A percentile compares a stretch with the other conserved stretches of the same genome.
Evolutionary conservation across 2,888 invertebrate species (phyloP).

Genomic region (Drosophila suboccidentalis): DNA sequence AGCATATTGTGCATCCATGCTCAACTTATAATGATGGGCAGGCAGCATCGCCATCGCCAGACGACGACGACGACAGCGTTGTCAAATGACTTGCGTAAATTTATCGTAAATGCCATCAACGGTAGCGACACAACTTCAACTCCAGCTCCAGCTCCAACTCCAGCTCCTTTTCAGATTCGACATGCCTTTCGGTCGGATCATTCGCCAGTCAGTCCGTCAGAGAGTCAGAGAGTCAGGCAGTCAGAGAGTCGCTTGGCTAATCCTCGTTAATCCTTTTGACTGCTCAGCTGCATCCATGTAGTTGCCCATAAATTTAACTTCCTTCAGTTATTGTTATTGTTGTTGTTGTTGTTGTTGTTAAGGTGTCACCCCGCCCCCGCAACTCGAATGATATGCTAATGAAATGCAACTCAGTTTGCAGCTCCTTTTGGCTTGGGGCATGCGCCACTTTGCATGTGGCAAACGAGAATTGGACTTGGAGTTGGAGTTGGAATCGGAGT

Average conservation of each 20-base stretch:
- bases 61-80: slow-evolving; percentile 52
- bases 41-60: slow-evolving; percentile 34
- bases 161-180: slow-evolving; percentile 46
- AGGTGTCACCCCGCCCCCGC: slow-evolving; percentile 40
- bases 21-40: slow-evolving; percentile 71
- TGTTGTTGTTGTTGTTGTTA: slow-evolving; percentile 33
- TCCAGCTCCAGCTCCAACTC: slow-evolving; percentile 7
- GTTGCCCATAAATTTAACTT: slow-evolving; percentile 65
- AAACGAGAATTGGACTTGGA: slow-evolving; percentile 16
- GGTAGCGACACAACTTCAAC: slow-evolving; percentile 38
- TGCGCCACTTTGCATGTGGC: slow-evolving; percentile 57
- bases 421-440: slow-evolving; percentile 36
- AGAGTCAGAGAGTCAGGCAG: slow-evolving; percentile 14
- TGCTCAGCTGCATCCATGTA: slow-evolving; percentile 22
- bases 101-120: slow-evolving; percentile 84
- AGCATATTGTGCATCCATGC: slow-evolving; percentile 61
- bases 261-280: slow-evolving; percentile 76
- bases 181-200: slow-evolving; percentile 49
- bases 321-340: slow-evolving; percentile 22
- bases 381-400: slow-evolving; percentile 68
- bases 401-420: slow-evolving; percentile 56
- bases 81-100: slow-evolving; percentile 84
- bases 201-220: slow-evolving; percentile 24
- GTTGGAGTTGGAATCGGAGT: not conserved
- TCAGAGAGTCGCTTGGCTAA: slow-evolving; percentile 52